Evolutionary conservation across 2,888 invertebrate genomes (phyloP).

Genomic region (Noctua fimbriata): DNA sequence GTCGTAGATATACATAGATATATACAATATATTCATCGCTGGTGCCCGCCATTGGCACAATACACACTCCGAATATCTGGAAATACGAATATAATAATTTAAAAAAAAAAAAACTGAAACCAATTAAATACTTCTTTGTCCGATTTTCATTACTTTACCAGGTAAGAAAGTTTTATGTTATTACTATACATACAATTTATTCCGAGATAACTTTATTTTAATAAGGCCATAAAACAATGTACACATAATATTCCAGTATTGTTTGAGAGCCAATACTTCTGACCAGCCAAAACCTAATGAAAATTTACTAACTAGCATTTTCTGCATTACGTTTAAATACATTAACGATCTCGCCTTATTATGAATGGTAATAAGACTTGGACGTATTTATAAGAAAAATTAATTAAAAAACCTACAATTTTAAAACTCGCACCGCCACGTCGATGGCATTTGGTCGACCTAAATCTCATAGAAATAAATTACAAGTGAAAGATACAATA

Average conservation of each 20-base stretch:
- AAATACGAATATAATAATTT: conserved; percentile 47
- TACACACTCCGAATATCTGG: conserved; percentile 47
- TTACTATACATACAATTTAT: conserved; percentile 72
- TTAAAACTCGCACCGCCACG: conserved; percentile 72
- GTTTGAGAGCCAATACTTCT: conserved; percentile 61
- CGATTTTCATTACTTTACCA: conserved; percentile 68
- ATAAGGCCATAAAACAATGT: conserved; percentile 84
- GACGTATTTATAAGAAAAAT: conserved; percentile 75
- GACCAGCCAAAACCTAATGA: conserved; percentile 66
- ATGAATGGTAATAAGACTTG: conserved; percentile 76
- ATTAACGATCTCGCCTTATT: conserved; percentile 71
- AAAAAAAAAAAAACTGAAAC: conserved; percentile 47
- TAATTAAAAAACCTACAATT: conserved; percentile 71
- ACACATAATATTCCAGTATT: conserved; percentile 71
- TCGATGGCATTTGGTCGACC: conserved; percentile 77
- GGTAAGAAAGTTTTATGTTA: conserved; percentile 72
- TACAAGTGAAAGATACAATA: conserved; percentile 68
- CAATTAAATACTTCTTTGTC: conserved; percentile 66
- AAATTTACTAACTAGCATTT: conserved; percentile 84
- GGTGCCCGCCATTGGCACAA: conserved; percentile 42
- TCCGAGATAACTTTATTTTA: conserved; percentile 75
- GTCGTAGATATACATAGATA: conserved; percentile 59
- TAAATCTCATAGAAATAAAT: conserved; percentile 76
- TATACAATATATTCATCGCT: conserved; percentile 52
- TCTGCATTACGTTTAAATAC: conserved; percentile 70